Conservation (phyloP, 2,113 vertebrate species). For the Lepus americanus region DNA sequence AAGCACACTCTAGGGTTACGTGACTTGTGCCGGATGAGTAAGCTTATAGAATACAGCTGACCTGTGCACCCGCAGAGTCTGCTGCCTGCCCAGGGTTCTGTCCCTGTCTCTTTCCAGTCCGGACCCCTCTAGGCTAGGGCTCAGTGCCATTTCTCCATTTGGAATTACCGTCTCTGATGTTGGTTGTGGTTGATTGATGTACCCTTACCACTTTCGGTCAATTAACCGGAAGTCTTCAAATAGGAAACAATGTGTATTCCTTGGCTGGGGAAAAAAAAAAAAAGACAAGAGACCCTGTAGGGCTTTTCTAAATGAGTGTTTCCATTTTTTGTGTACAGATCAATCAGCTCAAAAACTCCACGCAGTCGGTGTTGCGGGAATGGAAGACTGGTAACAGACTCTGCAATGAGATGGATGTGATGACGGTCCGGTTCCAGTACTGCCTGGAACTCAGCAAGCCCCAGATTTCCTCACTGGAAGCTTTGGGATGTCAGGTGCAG, state of each 20-base stretch:
- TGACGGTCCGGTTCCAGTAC: slow-evolving; percentile 85
- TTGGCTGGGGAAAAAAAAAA: slow-evolving; percentile 5
- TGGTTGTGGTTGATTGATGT: neutral
- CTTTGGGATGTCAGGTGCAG: slow-evolving; percentile 84
- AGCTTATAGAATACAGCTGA: neutral
- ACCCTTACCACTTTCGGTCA: neutral
- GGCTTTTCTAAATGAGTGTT: slow-evolving; percentile 48
- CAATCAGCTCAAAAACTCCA: slow-evolving; percentile 81
- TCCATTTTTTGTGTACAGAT: slow-evolving; percentile 82
- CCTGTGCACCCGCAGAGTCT: neutral
- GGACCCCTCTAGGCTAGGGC: neutral
- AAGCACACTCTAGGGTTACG: neutral
- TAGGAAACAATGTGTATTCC: neutral
- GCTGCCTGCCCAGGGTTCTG: neutral
- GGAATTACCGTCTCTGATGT: neutral
- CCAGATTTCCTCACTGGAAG: slow-evolving; percentile 84
- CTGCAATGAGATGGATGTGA: slow-evolving; percentile 82
- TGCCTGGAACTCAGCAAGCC: slow-evolving; percentile 82
- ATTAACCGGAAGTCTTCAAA: neutral
- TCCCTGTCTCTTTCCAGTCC: too few species aligned
- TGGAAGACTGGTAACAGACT: slow-evolving; percentile 88
- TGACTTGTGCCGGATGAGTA: neutral
- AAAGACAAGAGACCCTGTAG: neutral
- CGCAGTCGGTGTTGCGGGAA: slow-evolving; percentile 81
- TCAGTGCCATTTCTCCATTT: neutral